Conservation (phyloP, 92 coral and sea anemone species). For the Parazoanthus atlanticus region DNA sequence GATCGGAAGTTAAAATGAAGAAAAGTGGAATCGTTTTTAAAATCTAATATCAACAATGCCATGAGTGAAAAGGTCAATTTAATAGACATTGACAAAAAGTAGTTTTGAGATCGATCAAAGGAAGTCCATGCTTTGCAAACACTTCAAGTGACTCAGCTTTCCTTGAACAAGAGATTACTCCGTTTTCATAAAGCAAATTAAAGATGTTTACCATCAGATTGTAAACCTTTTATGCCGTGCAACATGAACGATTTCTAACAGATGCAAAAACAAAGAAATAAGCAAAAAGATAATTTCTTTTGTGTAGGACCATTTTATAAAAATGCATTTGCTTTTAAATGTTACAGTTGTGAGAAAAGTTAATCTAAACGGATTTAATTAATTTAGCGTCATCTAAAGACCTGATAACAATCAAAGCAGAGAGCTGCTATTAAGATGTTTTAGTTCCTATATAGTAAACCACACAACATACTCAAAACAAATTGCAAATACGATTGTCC, state of each 20-base stretch:
- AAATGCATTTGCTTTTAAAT: too few species aligned
- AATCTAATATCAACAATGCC: neutral
- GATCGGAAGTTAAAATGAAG: conserved; percentile 1
- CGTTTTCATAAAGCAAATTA: neutral
- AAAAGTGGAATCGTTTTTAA: neutral
- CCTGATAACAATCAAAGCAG: neutral
- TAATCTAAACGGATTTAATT: neutral
- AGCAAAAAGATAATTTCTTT: too few species aligned
- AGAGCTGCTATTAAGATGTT: neutral
- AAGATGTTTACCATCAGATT: neutral
- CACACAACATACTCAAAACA: neutral
- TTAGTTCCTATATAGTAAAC: too few species aligned
- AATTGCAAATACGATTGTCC: neutral
- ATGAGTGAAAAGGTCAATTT: neutral
- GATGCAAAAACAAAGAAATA: too few species aligned
- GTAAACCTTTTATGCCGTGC: neutral
- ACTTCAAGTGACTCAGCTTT: neutral
- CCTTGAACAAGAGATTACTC: neutral
- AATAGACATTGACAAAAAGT: neutral
- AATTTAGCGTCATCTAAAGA: neutral
- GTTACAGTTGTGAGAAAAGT: too few species aligned
- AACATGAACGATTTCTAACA: too few species aligned
- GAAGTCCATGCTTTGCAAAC: neutral
- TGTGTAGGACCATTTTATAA: too few species aligned
- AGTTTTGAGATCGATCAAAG: neutral